phyloP scores from a whole-genome alignment of 2,797 vertebrate species.

The Anisognathus igniventris region DNA sequence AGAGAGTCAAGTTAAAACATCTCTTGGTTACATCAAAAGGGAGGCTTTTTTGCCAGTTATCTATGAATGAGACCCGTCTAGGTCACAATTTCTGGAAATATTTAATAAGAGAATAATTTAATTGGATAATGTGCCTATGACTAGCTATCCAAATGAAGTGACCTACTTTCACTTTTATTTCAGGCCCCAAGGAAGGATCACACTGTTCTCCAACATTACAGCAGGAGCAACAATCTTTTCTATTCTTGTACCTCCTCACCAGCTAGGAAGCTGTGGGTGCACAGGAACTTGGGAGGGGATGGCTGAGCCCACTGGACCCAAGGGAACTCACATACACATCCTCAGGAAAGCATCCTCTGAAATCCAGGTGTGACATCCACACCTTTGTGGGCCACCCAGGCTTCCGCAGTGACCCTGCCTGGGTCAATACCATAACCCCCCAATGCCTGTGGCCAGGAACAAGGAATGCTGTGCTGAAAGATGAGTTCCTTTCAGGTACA shows the following conservation, averaged over 20 bases:
- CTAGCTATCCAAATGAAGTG: background rate
- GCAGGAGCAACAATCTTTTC: background rate
- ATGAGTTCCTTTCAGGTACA: background rate
- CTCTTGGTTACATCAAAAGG: background rate
- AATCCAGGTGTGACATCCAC: background rate
- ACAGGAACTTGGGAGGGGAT: too few relatives aligned
- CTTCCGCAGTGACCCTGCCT: background rate
- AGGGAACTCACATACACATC: background rate
- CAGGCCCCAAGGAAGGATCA: background rate
- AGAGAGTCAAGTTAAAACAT: background rate
- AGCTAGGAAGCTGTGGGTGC: fast-evolving
- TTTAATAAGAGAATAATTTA: background rate
- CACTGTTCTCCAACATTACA: background rate
- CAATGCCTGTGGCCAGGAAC: background rate
- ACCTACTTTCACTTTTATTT: background rate
- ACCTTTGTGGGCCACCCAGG: background rate
- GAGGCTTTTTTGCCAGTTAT: background rate
- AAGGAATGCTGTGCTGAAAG: background rate
- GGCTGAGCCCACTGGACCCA: background rate
- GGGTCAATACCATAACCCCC: background rate
- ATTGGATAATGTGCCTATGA: background rate
- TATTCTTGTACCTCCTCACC: background rate
- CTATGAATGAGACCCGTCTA: background rate
- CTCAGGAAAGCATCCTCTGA: background rate
- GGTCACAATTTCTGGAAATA: background rate